phyloP scores from a whole-genome alignment of 1,140 invertebrate genomes.

The Hormaphis cornu region DNA sequence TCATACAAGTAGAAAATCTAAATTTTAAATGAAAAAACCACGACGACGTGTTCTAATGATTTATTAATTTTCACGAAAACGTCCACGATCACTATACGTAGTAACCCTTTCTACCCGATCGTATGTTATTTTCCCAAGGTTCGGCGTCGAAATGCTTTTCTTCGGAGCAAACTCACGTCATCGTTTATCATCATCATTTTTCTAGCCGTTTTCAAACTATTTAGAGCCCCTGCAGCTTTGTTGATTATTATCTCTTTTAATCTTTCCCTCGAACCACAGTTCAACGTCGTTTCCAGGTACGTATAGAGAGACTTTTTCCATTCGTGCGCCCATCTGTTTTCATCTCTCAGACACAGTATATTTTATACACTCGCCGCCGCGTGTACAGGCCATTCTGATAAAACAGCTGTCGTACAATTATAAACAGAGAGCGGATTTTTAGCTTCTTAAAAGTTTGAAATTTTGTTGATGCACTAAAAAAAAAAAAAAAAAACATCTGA shows the following conservation, averaged over 20 bases:
- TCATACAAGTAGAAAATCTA: too few relatives aligned
- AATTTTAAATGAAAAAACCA: background rate
- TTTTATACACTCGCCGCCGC: too few relatives aligned
- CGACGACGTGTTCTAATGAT: background rate
- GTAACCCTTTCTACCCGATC: background rate
- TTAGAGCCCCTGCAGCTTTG: background rate
- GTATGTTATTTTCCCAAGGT: background rate
- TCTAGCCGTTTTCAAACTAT: background rate
- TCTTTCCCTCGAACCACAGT: background rate
- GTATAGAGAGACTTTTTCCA: background rate
- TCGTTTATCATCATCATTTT: slow-evolving; percentile 22
- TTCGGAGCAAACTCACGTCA: background rate
- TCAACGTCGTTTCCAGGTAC: background rate
- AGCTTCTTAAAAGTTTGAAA: too few relatives aligned
- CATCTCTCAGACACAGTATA: background rate
- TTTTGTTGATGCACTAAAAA: too few relatives aligned
- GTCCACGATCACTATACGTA: background rate
- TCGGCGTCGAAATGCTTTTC: background rate
- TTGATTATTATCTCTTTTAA: slow-evolving; percentile 8
- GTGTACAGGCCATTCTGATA: background rate
- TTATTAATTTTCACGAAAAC: background rate
- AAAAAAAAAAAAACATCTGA: too few relatives aligned
- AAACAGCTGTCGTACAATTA: background rate
- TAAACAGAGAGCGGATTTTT: too few relatives aligned
- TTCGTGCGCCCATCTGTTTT: slow-evolving; percentile 5